Percentiles rank a stretch among this genome's conserved stretches.
phyloP scores from a whole-genome alignment of 2,113 vertebrate genomes.

The Scolopax mira region DNA sequence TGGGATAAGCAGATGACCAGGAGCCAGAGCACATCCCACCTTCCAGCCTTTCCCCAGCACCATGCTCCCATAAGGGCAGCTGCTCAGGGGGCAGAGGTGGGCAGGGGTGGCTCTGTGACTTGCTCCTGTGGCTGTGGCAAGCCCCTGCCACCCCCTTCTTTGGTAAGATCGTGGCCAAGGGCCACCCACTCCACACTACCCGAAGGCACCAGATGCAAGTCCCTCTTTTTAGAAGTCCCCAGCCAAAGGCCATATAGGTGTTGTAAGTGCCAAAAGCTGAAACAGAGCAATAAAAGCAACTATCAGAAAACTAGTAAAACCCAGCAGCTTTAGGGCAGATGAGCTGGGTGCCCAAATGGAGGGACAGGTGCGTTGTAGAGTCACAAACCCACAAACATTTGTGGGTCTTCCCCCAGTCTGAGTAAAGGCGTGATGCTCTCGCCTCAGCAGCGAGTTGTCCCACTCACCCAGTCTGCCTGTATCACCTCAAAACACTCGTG shows the following conservation, averaged over 20 bases:
- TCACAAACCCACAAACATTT: neutral
- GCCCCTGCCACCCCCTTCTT: neutral
- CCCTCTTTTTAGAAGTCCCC: neutral
- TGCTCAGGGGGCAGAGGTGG: neutral
- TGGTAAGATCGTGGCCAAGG: fast-evolving
- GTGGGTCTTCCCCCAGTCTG: fast-evolving
- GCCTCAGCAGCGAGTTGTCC: fast-evolving
- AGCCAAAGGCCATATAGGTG: neutral
- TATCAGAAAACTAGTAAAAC: neutral
- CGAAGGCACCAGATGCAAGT: neutral
- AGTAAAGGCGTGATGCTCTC: neutral
- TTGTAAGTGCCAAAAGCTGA: neutral
- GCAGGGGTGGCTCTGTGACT: neutral
- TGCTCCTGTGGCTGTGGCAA: neutral
- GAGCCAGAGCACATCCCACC: neutral
- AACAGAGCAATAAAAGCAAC: too few relatives aligned
- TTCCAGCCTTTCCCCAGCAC: neutral
- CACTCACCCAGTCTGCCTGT: fast-evolving
- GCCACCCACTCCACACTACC: neutral
- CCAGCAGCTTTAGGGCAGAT: neutral
- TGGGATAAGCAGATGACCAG: neutral
- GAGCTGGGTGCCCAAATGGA: fast-evolving
- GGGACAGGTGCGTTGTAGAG: fast-evolving
- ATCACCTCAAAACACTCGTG: neutral
- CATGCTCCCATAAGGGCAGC: fast-evolving